Conservation (phyloP, 30 jellyfish, hydroid and myxozoan species). For the Chrysaora quinquecirrha region DNA sequence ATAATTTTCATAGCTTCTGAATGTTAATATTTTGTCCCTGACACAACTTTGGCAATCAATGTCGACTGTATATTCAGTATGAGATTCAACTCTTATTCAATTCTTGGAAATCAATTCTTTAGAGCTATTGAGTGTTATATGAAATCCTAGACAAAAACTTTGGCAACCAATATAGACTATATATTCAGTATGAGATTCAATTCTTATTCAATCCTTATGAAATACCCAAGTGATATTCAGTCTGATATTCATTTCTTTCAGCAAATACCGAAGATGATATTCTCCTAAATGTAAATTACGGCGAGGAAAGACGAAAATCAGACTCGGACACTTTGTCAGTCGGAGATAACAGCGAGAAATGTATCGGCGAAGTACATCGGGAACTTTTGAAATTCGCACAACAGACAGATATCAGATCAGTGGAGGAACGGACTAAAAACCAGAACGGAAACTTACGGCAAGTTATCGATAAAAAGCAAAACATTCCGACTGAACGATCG, state of each 20-base stretch:
- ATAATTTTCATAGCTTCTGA: too few relatives aligned
- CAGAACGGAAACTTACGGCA: neutral
- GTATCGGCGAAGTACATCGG: neutral
- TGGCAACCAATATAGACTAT: neutral
- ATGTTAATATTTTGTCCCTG: too few relatives aligned
- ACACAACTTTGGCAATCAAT: too few relatives aligned
- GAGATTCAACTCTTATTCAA: too few relatives aligned
- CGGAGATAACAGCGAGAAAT: neutral
- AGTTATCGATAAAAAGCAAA: neutral
- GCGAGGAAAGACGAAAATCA: conserved; percentile 51
- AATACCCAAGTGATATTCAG: too few relatives aligned
- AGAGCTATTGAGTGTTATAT: neutral
- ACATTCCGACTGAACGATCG: too few relatives aligned
- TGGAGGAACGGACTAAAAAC: neutral
- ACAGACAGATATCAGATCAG: neutral
- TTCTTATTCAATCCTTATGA: too few relatives aligned
- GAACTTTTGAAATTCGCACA: neutral
- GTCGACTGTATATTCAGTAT: too few relatives aligned
- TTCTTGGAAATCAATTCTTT: neutral
- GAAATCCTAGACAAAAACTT: neutral
- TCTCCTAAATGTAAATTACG: conserved; percentile 15
- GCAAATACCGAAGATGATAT: neutral
- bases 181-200: too few relatives aligned
- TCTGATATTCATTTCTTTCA: neutral
- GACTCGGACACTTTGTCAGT: conserved; percentile 25